A percentile compares a stretch with the other conserved stretches of the same genome.
These are phyloP conservation scores for Neocrepidodera transversa DNA, from an alignment of 2,888 invertebrate genomes.

Conservation along the genomic window DNA sequence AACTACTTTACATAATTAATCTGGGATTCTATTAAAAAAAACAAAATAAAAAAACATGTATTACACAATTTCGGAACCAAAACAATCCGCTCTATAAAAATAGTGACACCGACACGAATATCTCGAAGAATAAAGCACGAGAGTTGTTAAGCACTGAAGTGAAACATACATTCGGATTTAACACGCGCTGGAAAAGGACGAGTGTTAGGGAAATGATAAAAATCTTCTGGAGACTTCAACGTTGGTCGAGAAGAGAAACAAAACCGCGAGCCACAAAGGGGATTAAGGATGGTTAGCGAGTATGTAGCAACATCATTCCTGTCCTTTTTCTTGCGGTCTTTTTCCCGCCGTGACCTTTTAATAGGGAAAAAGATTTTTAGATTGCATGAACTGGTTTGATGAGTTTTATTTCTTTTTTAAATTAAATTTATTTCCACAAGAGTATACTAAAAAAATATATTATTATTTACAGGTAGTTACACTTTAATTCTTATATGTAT, in stretches of 20 bases:
- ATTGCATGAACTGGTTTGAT: background rate
- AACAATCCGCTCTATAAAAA: constrained; percentile 39
- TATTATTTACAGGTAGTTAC: no score
- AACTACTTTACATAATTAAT: no score
- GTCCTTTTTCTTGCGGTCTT: background rate
- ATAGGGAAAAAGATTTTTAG: background rate
- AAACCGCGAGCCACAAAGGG: constrained; percentile 29
- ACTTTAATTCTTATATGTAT: no score
- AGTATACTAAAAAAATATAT: no score
- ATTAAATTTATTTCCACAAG: no score
- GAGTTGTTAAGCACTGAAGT: constrained; percentile 44
- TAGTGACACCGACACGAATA: constrained; percentile 43
- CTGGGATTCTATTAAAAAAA: no score
- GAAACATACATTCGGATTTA: constrained; percentile 22
- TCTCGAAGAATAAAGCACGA: constrained; percentile 52
- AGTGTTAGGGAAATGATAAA: constrained; percentile 29
- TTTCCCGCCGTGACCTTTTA: background rate
- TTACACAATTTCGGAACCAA: constrained; percentile 3
- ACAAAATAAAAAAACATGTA: no score
- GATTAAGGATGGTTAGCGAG: constrained; percentile 1
- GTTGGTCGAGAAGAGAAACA: constrained; percentile 39
- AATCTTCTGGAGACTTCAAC: constrained; percentile 42
- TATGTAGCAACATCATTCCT: constrained; percentile 1
- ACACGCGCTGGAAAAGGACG: constrained; percentile 34
- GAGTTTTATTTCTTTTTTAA: no score